Percentiles rank a stretch among this genome's conserved stretches.
phyloP scores from a whole-genome alignment of 1,140 invertebrate genomes.

The Ceratosolen solmsi region DNA sequence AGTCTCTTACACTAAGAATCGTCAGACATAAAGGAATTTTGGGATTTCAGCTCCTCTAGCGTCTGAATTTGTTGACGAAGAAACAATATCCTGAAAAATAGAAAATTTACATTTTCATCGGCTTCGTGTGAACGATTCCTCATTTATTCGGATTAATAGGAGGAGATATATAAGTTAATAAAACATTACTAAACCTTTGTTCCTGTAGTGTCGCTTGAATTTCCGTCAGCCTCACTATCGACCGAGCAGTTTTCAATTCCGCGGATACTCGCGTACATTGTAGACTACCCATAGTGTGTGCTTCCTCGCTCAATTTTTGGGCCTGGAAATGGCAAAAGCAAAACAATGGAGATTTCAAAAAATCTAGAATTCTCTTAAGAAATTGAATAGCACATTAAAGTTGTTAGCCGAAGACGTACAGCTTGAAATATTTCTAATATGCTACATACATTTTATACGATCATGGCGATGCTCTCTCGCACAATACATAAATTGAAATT shows the following conservation, averaged over 20 bases:
- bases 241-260: conserved; percentile 94
- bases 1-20: conserved; percentile 78
- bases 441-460: too few relatives aligned
- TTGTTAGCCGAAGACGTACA: too few relatives aligned
- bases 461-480: too few relatives aligned
- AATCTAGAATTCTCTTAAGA: too few relatives aligned
- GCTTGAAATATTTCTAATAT: too few relatives aligned
- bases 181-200: conserved; percentile 91
- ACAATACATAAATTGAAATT: too few relatives aligned
- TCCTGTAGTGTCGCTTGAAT: conserved; percentile 97
- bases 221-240: conserved; percentile 93
- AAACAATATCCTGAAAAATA: conserved; percentile 85
- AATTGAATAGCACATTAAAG: too few relatives aligned
- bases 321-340: conserved; percentile 75
- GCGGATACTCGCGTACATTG: conserved; percentile 94
- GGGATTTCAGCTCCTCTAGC: conserved; percentile 92
- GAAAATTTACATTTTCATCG: conserved; percentile 7
- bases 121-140: neutral
- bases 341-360: too few relatives aligned
- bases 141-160: neutral
- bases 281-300: conserved; percentile 87
- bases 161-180: too few relatives aligned
- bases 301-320: conserved; percentile 88
- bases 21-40: conserved; percentile 92
- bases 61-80: conserved; percentile 91